Percentiles rank a stretch among this genome's conserved stretches.
phyloP scores from a whole-genome alignment of 2,888 invertebrate genomes.

The Drosophila prolongata region DNA sequence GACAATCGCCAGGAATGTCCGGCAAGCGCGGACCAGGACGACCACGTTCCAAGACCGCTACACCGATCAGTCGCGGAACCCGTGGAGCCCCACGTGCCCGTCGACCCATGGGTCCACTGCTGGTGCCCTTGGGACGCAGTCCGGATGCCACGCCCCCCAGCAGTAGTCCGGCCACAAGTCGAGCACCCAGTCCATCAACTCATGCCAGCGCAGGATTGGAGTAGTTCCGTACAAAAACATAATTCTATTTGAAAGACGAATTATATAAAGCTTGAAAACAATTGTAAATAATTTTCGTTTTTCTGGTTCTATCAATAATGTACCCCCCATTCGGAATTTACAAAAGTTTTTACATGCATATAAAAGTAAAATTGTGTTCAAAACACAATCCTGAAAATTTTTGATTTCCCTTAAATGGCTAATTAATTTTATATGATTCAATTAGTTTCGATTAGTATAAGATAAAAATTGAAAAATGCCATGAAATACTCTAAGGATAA shows the following conservation, averaged over 20 bases:
- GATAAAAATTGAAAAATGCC: too few species aligned
- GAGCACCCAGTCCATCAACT: slow-evolving; percentile 81
- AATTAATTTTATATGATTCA: too few species aligned
- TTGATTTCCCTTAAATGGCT: too few species aligned
- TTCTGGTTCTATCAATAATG: not conserved
- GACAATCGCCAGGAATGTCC: slow-evolving; percentile 47
- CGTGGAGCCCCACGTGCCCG: slow-evolving; percentile 86
- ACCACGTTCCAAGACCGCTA: slow-evolving; percentile 88
- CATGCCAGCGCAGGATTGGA: slow-evolving; percentile 40
- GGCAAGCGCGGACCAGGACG: slow-evolving; percentile 89
- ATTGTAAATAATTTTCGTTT: not conserved
- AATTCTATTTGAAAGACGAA: not conserved
- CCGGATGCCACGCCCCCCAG: slow-evolving; percentile 82
- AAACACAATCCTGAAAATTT: too few species aligned
- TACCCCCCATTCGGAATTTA: not conserved
- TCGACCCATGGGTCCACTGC: slow-evolving; percentile 85
- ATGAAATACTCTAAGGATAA: too few species aligned
- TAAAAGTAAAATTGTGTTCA: too few species aligned
- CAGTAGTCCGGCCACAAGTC: slow-evolving; percentile 83
- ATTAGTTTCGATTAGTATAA: too few species aligned
- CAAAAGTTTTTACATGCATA: too few species aligned
- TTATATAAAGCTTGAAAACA: not conserved
- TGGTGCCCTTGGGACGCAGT: slow-evolving; percentile 83
- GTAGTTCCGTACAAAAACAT: slow-evolving; percentile 23
- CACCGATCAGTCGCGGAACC: slow-evolving; percentile 88